Conservation (phyloP, 2,113 vertebrate species). For the Petaurus breviceps region DNA sequence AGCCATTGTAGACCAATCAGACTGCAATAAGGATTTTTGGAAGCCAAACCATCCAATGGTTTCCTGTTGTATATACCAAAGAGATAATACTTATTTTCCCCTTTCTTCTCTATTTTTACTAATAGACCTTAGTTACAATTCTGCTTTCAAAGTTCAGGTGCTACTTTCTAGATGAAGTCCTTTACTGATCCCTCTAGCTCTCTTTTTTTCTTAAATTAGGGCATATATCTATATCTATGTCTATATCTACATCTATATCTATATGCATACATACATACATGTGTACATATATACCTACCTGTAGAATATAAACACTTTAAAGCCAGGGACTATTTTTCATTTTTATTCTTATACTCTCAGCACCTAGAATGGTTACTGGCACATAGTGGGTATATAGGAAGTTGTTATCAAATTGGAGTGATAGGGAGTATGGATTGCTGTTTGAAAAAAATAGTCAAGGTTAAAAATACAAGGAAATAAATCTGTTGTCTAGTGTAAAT, state of each 20-base stretch:
- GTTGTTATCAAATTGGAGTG: background rate
- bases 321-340: background rate
- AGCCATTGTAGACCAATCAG: background rate
- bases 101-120: conserved; percentile 21
- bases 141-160: too few species aligned
- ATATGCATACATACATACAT: conserved; percentile 24
- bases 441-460: conserved; percentile 15
- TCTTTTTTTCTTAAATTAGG: background rate
- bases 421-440: background rate
- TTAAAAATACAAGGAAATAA: conserved; percentile 34
- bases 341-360: background rate
- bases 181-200: background rate
- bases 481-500: conserved; percentile 4
- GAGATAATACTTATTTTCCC: background rate
- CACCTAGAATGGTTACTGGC: background rate
- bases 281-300: background rate
- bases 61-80: background rate
- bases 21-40: background rate
- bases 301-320: background rate
- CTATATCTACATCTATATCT: background rate
- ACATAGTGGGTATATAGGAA: background rate
- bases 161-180: too few species aligned
- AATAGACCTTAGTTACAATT: background rate
- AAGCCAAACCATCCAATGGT: background rate
- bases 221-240: background rate